Evolutionary conservation across 2,113 vertebrate species (phyloP).

Genomic region (Dolichotis patagonum): DNA sequence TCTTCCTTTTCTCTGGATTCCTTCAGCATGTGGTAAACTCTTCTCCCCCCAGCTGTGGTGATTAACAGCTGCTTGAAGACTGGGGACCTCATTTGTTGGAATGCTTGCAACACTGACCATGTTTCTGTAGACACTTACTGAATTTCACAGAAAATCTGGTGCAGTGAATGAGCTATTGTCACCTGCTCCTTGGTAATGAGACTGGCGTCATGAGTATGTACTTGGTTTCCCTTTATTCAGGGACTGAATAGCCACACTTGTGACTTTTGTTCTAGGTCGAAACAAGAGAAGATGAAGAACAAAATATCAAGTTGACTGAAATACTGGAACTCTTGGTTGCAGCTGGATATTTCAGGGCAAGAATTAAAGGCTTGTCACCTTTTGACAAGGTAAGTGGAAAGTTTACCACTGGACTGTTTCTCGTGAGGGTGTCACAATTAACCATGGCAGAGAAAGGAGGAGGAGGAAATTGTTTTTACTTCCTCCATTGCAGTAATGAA

Average conservation of each 20-base stretch:
- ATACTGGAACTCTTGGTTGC: slow-evolving; percentile 97
- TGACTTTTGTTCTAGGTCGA: slow-evolving; percentile 90
- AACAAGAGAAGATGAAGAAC: slow-evolving; percentile 97
- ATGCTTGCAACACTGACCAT: not conserved
- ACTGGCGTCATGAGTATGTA: not conserved
- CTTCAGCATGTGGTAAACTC: not conserved
- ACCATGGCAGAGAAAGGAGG: not conserved
- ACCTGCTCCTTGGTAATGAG: not conserved
- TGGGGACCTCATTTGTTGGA: not conserved
- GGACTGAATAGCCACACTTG: not conserved
- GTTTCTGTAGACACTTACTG: not conserved
- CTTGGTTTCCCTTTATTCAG: not conserved
- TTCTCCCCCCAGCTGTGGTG: fast-evolving
- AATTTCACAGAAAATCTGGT: not conserved
- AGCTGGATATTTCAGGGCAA: slow-evolving; percentile 97
- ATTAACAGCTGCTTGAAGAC: not conserved
- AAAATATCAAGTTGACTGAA: slow-evolving; percentile 94
- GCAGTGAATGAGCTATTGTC: not conserved
- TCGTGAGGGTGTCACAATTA: not conserved
- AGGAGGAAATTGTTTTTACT: slow-evolving; percentile 21
- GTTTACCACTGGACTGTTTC: not conserved
- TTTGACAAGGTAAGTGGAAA: slow-evolving; percentile 94
- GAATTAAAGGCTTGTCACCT: slow-evolving; percentile 97
- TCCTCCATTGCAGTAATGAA: not conserved
- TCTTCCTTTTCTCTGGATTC: not conserved